phyloP scores from a whole-genome alignment of 2,888 invertebrate genomes.

The Lacanobia oleracea region DNA sequence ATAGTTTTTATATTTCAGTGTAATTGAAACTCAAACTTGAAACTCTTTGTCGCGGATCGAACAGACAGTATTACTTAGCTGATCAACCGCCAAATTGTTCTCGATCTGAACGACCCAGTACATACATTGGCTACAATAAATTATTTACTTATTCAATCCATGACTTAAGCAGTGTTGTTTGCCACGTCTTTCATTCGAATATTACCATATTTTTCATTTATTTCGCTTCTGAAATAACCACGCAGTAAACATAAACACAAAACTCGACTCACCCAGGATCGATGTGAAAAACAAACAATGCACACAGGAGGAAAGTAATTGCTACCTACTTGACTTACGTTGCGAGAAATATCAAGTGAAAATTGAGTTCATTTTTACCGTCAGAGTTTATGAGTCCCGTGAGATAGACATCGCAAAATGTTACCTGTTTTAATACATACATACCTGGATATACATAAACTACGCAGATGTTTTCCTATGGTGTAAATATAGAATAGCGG shows the following conservation, averaged over 20 bases:
- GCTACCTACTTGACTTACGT: constrained; percentile 43
- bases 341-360: constrained; percentile 70
- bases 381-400: constrained; percentile 72
- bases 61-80: no score
- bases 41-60: no score
- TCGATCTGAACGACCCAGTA: no score
- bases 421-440: constrained; percentile 70
- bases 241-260: constrained; percentile 15
- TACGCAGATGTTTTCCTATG: background rate
- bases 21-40: no score
- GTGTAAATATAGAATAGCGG: background rate
- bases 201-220: background rate
- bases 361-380: constrained; percentile 77
- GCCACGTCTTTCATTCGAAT: background rate
- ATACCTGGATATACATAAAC: background rate
- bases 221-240: background rate
- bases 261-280: background rate
- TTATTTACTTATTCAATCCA: no score
- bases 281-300: constrained; percentile 39
- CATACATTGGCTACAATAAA: no score
- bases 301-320: constrained; percentile 44
- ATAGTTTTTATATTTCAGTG: no score
- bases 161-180: no score
- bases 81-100: no score
- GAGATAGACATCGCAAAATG: constrained; percentile 68